Percentiles rank a stretch among this genome's conserved stretches.
Conservation (phyloP, 2,797 vertebrate genomes). For the Helostoma temminkii region DNA sequence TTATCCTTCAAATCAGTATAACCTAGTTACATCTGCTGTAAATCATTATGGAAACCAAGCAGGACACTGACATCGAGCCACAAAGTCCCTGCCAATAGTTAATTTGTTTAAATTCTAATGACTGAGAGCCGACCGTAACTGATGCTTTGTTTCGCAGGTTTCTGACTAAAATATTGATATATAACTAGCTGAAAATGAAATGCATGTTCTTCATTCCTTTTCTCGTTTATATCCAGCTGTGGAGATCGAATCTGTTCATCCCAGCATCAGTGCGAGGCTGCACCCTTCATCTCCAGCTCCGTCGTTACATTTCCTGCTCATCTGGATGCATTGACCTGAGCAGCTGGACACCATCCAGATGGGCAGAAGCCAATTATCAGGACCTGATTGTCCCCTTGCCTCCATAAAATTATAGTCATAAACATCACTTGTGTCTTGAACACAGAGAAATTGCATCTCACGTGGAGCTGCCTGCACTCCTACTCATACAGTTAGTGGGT, state of each 20-base stretch:
- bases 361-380: conserved; percentile 36
- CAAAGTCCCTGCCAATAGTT: conserved; percentile 3
- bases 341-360: conserved; percentile 29
- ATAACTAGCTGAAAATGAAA: background rate
- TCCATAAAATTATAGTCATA: conserved; percentile 29
- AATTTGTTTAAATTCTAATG: conserved; percentile 17
- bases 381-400: conserved; percentile 37
- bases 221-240: background rate
- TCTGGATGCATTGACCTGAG: conserved; percentile 37
- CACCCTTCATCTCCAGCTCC: background rate
- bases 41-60: conserved; percentile 13
- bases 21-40: background rate
- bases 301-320: conserved; percentile 44
- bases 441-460: conserved; percentile 4
- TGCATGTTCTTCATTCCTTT: background rate
- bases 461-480: conserved; percentile 5
- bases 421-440: conserved; percentile 16
- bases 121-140: background rate
- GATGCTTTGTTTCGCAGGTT: background rate
- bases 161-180: background rate
- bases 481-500: background rate
- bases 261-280: background rate
- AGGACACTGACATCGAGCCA: background rate
- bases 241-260: background rate
- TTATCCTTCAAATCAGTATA: conserved; percentile 19